A percentile compares a stretch with the other conserved stretches of the same genome.
phyloP scores from a whole-genome alignment of 1,140 invertebrate genomes.

The Helicoverpa armigera region DNA sequence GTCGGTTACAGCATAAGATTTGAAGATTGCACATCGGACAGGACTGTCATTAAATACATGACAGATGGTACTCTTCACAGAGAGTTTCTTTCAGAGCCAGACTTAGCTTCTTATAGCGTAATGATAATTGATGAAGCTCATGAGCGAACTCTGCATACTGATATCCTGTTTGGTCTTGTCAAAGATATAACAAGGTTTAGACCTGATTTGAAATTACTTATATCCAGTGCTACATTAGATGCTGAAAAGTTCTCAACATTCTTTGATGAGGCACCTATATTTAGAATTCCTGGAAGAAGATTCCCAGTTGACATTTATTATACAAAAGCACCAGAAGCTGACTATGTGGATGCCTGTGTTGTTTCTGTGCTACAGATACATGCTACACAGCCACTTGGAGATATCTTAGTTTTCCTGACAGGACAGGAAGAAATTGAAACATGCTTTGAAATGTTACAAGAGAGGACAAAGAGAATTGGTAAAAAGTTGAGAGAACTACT shows the following conservation, averaged over 20 bases:
- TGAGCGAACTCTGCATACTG: slow-evolving; percentile 98
- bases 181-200: slow-evolving; percentile 99
- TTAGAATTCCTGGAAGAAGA: slow-evolving; percentile 96
- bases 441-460: slow-evolving; percentile 96
- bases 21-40: slow-evolving; percentile 99
- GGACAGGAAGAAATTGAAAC: slow-evolving; percentile 99
- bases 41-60: slow-evolving; percentile 99
- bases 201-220: slow-evolving; percentile 97
- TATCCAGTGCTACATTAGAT: slow-evolving; percentile 99
- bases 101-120: slow-evolving; percentile 97
- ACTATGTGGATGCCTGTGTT: slow-evolving; percentile 99
- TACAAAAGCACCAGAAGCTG: slow-evolving; percentile 99
- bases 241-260: slow-evolving; percentile 99
- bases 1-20: slow-evolving; percentile 99
- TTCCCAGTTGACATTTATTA: slow-evolving; percentile 99
- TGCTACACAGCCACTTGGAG: slow-evolving; percentile 97
- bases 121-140: slow-evolving; percentile 99
- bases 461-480: slow-evolving; percentile 95
- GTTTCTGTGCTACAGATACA: slow-evolving; percentile 99
- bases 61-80: slow-evolving; percentile 99
- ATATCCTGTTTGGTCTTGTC: slow-evolving; percentile 99
- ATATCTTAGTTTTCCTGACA: slow-evolving; percentile 98
- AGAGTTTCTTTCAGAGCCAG: slow-evolving; percentile 99
- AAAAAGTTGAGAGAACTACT: slow-evolving; percentile 97
- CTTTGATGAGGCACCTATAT: slow-evolving; percentile 99